A percentile compares a stretch with the other conserved stretches of the same genome.
Evolutionary conservation across 2,797 vertebrate genomes (phyloP).

Genomic region (Philypnodon macrostomus): DNA sequence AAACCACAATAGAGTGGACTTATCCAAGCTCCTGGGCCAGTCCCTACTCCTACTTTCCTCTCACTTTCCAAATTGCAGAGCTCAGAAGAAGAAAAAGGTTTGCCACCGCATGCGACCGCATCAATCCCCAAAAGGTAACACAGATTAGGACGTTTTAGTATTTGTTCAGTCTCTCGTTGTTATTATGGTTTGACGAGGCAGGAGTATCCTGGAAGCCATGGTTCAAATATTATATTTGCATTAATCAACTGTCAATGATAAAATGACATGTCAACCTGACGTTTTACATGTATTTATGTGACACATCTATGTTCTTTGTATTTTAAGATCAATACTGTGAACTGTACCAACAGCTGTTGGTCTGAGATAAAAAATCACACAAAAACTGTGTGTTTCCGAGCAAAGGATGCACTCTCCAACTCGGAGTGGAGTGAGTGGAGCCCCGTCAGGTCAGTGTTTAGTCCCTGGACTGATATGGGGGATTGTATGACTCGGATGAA

Average conservation of each 20-base stretch:
- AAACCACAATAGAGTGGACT: constrained; percentile 53
- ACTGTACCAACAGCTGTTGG: constrained; percentile 39
- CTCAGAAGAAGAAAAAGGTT: constrained; percentile 36
- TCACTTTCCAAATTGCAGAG: constrained; percentile 70
- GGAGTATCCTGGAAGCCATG: too few species aligned
- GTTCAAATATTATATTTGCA: too few species aligned
- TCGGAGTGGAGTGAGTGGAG: constrained; percentile 78
- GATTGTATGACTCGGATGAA: too few species aligned
- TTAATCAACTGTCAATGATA: too few species aligned
- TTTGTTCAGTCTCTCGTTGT: background rate
- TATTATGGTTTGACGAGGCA: too few species aligned
- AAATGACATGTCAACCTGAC: too few species aligned
- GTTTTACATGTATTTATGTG: too few species aligned
- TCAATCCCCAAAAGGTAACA: constrained; percentile 43
- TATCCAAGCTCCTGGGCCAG: constrained; percentile 75
- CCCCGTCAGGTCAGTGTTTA: constrained; percentile 54
- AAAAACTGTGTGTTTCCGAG: constrained; percentile 63
- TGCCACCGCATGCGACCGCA: constrained; percentile 28
- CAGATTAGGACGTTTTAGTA: too few species aligned
- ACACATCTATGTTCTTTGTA: background rate
- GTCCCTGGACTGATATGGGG: too few species aligned
- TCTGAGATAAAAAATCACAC: constrained; percentile 43
- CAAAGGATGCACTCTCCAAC: constrained; percentile 64
- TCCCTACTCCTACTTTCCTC: constrained; percentile 75
- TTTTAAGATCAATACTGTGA: constrained; percentile 30